Evolutionary conservation across 2,113 vertebrate species (phyloP).

Genomic region (Corydoras sp.): DNA sequence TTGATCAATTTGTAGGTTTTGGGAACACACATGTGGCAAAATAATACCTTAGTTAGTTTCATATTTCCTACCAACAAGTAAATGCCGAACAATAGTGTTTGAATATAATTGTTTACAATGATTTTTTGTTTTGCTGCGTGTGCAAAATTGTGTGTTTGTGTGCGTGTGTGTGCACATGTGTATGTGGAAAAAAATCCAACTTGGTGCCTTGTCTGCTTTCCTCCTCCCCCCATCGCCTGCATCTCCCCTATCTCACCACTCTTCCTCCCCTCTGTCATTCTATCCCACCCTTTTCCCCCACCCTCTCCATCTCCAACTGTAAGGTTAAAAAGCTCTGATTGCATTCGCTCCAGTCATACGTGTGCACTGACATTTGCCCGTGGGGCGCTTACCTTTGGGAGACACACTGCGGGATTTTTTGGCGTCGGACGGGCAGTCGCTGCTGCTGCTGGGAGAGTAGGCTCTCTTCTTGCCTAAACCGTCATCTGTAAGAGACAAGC

Average conservation of each 20-base stretch:
- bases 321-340: conserved; percentile 45
- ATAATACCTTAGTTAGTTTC: too few relatives aligned
- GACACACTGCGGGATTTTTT: conserved; percentile 87
- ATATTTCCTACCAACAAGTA: too few relatives aligned
- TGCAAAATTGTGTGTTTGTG: conserved; percentile 7
- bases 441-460: conserved; percentile 86
- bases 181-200: conserved; percentile 7
- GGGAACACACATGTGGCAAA: too few relatives aligned
- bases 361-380: neutral
- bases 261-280: conserved; percentile 30
- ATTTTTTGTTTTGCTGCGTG: neutral
- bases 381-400: conserved; percentile 76
- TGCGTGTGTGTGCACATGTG: conserved; percentile 6
- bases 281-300: conserved; percentile 24
- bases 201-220: conserved; percentile 12
- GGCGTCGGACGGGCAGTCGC: conserved; percentile 85
- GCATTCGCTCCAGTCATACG: conserved; percentile 16
- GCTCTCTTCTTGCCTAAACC: conserved; percentile 87
- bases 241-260: neutral
- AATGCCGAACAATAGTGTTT: neutral
- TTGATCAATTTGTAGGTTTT: too few relatives aligned
- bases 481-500: conserved; percentile 69
- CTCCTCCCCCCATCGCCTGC: neutral
- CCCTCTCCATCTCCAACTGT: conserved; percentile 31
- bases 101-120: neutral